Base-by-base conservation (phyloP, 2,113 vertebrate genomes). In the Theristicus caerulescens region DNA sequence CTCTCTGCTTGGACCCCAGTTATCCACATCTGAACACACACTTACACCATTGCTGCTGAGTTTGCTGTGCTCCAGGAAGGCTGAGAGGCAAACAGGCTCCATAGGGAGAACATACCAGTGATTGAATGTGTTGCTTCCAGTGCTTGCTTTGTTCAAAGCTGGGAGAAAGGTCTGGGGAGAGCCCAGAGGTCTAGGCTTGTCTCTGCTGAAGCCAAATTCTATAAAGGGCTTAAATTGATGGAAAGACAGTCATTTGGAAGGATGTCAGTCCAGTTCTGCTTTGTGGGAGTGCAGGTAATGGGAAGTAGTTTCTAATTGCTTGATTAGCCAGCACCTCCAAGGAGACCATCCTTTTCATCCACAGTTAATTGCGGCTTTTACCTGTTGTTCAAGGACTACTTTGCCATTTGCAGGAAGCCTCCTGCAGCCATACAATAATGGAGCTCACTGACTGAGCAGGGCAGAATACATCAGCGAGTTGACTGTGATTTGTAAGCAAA, bases 351-450 rank as follows among this genome's bases (percentile, higher is more conserved):
- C 44, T 85, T 97, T 97, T 93, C 69, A 91, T 91, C 81, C 40
- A 42, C 44, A 93, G 71, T 88, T 96, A 95, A 91, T 94, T 94
- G 82, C 8, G 8, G 85, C 92, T 94, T 96, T 96, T 95, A 89
- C 78, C 65, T 86, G 93, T 91, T 93, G 44, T 94, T 91, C 62
- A 94, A 85, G 84, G 78, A 72, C 90, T 90, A 1, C 87, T 96
- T 95, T 92, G 65, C 86, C 73, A 57, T 94, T 96, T 94, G 69
- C 70, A 91, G 67, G 77, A 84, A 94, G 44, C 61, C 47, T 91
- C 89, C 84, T 93, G 77, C 82, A 92, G 69, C 89, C 26, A 14
- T 81, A 18, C 69, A 62, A 46, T 86, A 83, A 95, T 79, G 72
- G 77, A 89, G 20, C 58, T 91, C 11, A 1, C 69, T 87, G 82